Base-by-base conservation (phyloP, 2,888 invertebrate genomes). In the Copidosoma aretas region DNA sequence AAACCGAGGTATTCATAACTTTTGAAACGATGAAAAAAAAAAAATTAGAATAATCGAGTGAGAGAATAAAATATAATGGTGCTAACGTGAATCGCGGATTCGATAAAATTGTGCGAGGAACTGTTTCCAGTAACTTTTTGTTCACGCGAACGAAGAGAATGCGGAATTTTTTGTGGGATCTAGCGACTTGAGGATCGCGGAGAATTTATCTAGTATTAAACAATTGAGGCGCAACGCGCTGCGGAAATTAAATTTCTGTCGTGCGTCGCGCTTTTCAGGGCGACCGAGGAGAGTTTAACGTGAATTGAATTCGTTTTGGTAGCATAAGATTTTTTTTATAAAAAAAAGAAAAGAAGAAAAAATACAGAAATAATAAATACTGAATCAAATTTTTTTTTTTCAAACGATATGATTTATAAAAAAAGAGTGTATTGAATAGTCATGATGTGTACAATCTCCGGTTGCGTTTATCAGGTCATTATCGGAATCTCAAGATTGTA, bases 221-320 rank as follows among this genome's bases (percentile, higher is more conserved):
- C 49, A 59, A 51, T 32, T 32, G 32, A 32, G 32, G 32, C 41
- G 54, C 46, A 64, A 46, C 61, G 39, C 59, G 39, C 51, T 64
- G 62, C 65, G 62, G 59, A 71, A 71, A 71, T 71, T 59, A 68
- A 71, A 71, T 71, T 71, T 71, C 67, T 71, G 68, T 60, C 65
- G 43, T 12, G 43, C 17, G 43, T 12, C 43, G 63, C 52, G 60
- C 46, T 24, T 12, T 57, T 24, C 61, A 54, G 32, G 32, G 51
- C 39, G 60, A 61, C 12, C 32, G 54, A 52, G n/a, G 43, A 22
- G 49, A 60, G 43, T 46, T 15, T 57, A 51, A 53, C 57, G 70
- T 53, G 63, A 70, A 67, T 64, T 52, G 52, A 67, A 60, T 64
- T 66, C 54, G 59, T 69, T 63, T 66, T 52, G n/a, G 59, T 19